Evolutionary conservation across 2,888 invertebrate species (phyloP), one percentile per base, ranked within the genome.

Genomic region (Heliothis peltigera): DNA sequence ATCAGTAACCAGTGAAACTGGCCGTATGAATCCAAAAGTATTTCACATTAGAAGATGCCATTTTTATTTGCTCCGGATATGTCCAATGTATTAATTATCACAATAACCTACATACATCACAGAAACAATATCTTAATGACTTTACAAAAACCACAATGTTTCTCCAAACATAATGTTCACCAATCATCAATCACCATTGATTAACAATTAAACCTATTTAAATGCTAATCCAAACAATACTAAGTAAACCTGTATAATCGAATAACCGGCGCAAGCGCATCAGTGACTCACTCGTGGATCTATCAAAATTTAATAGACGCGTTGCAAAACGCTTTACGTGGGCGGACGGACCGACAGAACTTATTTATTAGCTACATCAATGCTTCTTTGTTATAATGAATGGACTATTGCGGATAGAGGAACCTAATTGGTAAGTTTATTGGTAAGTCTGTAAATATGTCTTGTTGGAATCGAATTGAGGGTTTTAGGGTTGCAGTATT

Each of bases 281-380:
- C 75, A 67, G 72, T 87, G 87, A 87, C 67, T 87, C 87, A 87
- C 74, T 64, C 61, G 74, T 54, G 64, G 79, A 79, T 85, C 87
- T 89, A 90, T 91, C 89, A 89, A 88, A 88, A 75, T 84, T 87
- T 91, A 92, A 92, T 90, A 89, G 91, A 91, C 85, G 89, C 87
- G 82, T 92, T 91, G 89, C 91, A 79, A 90, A 89, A 89, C 80
- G 63, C 54, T 66, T 65, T 78, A 39, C 79, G 92, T 92, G 85
- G 92, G 92, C 75, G 86, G 84, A 80, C 75, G 85, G 84, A 83
- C 82, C 76, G 70, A 65, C 77, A 78, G 64, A 76, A 74, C 73
- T 83, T 86, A 89, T 87, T 88, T 85, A 89, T 85, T 84, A 79
- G 79, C 73, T 70, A 79, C 82, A 85, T 84, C 81, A 82, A 80